A percentile compares a stretch with the other conserved stretches of the same genome.
phyloP scores from a whole-genome alignment of 2,113 vertebrate genomes.

The Macrotis lagotis region DNA sequence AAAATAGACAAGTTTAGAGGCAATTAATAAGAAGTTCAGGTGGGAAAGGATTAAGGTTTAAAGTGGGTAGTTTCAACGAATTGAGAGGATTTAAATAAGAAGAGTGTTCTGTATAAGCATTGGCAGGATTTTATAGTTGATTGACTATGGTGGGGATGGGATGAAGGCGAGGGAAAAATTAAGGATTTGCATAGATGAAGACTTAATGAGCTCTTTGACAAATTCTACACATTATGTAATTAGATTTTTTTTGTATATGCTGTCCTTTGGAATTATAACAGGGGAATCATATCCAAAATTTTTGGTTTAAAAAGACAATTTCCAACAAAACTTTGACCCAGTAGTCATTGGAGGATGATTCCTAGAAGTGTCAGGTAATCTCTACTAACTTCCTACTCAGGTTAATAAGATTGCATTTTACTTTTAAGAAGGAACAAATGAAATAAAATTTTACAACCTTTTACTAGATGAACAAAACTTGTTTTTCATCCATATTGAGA shows the following conservation, averaged over 20 bases:
- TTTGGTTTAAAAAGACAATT: not conserved
- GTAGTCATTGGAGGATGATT: not conserved
- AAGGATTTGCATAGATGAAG: not conserved
- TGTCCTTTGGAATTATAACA: not conserved
- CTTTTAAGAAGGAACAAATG: not conserved
- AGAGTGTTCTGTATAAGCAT: not conserved
- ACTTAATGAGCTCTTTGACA: not conserved
- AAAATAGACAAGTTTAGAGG: not conserved
- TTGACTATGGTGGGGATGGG: too few relatives aligned
- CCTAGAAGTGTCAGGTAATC: not conserved
- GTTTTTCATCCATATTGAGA: too few relatives aligned
- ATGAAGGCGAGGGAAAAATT: not conserved
- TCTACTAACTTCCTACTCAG: not conserved
- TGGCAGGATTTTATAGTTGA: not conserved
- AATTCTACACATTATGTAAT: not conserved
- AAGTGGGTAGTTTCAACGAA: not conserved
- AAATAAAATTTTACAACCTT: too few relatives aligned
- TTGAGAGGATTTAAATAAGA: not conserved
- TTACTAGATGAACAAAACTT: too few relatives aligned
- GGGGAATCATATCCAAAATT: not conserved
- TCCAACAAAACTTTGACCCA: too few relatives aligned
- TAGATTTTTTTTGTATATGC: not conserved
- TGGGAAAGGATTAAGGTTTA: not conserved
- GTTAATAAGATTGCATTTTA: not conserved
- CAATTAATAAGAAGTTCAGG: not conserved